Conservation (phyloP, 2,113 vertebrate species). For the Cygnus atratus region DNA sequence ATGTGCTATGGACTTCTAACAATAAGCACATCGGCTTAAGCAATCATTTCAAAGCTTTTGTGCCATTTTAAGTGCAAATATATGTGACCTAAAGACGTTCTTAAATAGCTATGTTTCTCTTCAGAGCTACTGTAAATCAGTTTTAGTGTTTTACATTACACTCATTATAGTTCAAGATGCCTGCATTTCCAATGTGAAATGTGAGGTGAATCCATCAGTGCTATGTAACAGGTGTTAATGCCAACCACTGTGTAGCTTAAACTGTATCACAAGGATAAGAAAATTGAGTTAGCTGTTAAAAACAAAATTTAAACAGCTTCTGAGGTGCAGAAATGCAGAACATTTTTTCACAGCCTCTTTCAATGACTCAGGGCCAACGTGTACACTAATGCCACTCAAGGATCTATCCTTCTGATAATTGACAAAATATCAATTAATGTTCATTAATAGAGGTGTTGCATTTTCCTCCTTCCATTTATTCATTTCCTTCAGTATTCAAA, state of each 20-base stretch:
- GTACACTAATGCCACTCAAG: background rate
- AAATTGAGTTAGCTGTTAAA: background rate
- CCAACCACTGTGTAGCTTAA: background rate
- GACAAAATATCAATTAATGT: background rate
- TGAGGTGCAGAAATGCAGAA: background rate
- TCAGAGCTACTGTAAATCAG: background rate
- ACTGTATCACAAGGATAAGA: background rate
- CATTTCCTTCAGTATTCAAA: background rate
- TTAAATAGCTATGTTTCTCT: background rate
- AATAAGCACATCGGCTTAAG: background rate
- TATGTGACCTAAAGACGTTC: background rate
- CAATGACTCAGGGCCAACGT: background rate
- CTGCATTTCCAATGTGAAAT: background rate
- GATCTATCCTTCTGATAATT: background rate
- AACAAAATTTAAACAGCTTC: background rate
- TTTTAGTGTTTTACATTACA: background rate
- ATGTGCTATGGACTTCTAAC: background rate
- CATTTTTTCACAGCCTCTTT: background rate
- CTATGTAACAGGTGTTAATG: background rate
- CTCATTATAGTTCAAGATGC: background rate
- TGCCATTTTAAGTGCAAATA: background rate
- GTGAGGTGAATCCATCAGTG: background rate
- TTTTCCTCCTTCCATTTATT: background rate
- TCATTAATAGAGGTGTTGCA: background rate
- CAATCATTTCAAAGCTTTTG: background rate